Conservation (phyloP, 2,888 invertebrate species). For the Silvanus unidentatus region DNA sequence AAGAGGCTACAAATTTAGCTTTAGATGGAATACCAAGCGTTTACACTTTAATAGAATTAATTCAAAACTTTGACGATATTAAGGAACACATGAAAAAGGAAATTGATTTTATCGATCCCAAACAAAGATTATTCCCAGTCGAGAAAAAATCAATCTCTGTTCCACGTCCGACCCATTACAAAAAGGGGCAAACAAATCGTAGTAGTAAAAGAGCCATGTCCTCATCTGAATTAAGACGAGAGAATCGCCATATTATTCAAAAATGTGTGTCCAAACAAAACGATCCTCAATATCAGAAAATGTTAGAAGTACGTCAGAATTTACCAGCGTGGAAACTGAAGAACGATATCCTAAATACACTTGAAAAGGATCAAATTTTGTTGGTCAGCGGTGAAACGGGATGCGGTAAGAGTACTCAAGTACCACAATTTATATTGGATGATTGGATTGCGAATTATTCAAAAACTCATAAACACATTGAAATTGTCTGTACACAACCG, state of each 20-base stretch:
- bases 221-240: slow-evolving; percentile 52
- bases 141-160: slow-evolving; percentile 26
- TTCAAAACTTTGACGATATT: slow-evolving; percentile 65
- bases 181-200: slow-evolving; percentile 54
- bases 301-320: slow-evolving; percentile 57
- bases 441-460: slow-evolving; percentile 66
- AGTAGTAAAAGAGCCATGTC: slow-evolving; percentile 50
- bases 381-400: slow-evolving; percentile 82
- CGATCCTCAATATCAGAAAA: slow-evolving; percentile 59
- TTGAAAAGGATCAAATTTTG: slow-evolving; percentile 59
- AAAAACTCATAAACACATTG: slow-evolving; percentile 57
- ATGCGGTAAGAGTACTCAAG: slow-evolving; percentile 80
- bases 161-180: slow-evolving; percentile 58
- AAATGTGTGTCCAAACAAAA: slow-evolving; percentile 57
- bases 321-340: slow-evolving; percentile 70
- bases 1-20: slow-evolving; percentile 62
- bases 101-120: slow-evolving; percentile 56
- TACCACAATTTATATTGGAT: slow-evolving; percentile 92
- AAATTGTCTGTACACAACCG: slow-evolving; percentile 90
- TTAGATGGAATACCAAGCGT: slow-evolving; percentile 66
- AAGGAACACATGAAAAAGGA: slow-evolving; percentile 54
- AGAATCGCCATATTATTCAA: slow-evolving; percentile 58
- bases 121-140: slow-evolving; percentile 44
- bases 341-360: slow-evolving; percentile 60
- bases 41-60: slow-evolving; percentile 64